Evolutionary conservation across 2,113 vertebrate species (phyloP).

Genomic region (Grallaria varia): DNA sequence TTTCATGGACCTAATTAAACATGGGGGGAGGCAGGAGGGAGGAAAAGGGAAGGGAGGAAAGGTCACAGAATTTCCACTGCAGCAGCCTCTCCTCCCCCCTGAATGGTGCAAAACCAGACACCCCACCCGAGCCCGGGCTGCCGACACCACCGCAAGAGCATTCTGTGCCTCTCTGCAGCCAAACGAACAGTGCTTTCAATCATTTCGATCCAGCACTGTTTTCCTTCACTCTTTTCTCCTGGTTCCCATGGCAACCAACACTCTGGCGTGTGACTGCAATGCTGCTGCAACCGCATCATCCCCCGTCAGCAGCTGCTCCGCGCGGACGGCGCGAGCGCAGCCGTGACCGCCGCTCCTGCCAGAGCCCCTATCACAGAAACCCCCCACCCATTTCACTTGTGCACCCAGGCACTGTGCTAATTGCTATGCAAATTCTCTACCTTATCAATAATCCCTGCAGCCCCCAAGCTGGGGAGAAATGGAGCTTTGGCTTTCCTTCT

Average conservation of each 20-base stretch:
- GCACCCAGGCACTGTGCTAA: not conserved
- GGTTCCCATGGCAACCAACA: conserved; percentile 44
- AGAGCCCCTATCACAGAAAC: accelerated
- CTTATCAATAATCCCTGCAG: not conserved
- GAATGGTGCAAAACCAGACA: not conserved
- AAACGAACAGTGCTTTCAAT: not conserved
- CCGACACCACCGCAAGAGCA: not conserved
- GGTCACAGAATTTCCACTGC: not conserved
- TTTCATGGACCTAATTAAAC: conserved; percentile 44
- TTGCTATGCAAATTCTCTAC: not conserved
- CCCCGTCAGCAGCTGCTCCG: not conserved
- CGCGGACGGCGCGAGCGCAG: not conserved
- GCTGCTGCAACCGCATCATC: conserved; percentile 29
- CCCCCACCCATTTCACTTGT: accelerated
- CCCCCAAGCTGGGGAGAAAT: not conserved
- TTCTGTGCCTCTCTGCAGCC: not conserved
- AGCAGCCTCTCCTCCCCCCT: not conserved
- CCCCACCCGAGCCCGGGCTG: accelerated
- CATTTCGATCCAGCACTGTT: not conserved
- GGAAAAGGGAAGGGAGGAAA: not conserved
- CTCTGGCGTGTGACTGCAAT: conserved; percentile 4
- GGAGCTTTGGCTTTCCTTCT: not conserved
- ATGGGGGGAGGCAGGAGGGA: not conserved
- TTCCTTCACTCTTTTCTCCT: not conserved
- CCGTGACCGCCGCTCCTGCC: not conserved